Evolutionary conservation across 2,113 vertebrate genomes (phyloP).

Genomic region (Periophthalmodon schlosseri): DNA sequence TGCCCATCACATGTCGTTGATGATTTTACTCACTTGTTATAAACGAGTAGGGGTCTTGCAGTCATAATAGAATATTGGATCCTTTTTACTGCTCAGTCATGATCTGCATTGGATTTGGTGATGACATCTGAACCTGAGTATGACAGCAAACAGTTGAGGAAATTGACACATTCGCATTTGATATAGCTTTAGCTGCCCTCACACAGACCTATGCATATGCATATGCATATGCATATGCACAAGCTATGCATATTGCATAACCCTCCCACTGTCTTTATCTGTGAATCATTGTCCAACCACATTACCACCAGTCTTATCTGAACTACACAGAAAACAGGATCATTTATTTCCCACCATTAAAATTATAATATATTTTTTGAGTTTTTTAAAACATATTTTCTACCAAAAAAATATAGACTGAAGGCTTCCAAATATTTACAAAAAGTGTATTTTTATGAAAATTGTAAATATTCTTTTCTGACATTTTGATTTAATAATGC

Average conservation of each 20-base stretch:
- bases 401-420: no score
- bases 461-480: no score
- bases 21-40: no score
- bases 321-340: conserved; percentile 14
- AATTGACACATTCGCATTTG: not conserved
- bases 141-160: not conserved
- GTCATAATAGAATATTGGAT: no score
- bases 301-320: conserved; percentile 33
- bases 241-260: not conserved
- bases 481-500: no score
- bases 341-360: not conserved
- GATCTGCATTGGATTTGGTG: not conserved
- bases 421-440: no score
- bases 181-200: not conserved
- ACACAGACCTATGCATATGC: not conserved
- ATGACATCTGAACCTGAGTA: not conserved
- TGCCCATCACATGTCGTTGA: no score
- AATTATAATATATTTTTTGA: not conserved
- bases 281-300: conserved; percentile 5
- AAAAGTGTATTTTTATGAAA: no score
- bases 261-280: not conserved
- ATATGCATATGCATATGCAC: not conserved
- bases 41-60: no score
- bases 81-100: not conserved
- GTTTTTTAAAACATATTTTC: no score